A percentile compares a stretch with the other conserved stretches of the same genome.
phyloP scores from a whole-genome alignment of 53 echinoderm and acorn worm species.

The Holothuria scabra region DNA sequence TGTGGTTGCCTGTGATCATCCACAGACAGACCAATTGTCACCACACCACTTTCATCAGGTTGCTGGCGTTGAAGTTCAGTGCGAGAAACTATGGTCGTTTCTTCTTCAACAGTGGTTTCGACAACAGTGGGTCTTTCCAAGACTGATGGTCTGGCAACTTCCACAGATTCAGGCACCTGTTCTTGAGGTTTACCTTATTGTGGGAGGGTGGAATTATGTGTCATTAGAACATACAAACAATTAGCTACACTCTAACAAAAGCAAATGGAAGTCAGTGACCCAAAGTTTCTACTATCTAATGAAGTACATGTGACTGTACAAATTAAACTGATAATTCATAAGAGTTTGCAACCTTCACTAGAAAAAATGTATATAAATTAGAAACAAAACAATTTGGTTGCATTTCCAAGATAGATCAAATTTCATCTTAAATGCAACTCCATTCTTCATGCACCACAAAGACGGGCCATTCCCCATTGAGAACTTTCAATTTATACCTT shows the following conservation, averaged over 20 bases:
- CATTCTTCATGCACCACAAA: too few species aligned
- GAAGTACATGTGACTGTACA: too few species aligned
- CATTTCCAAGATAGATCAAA: too few species aligned
- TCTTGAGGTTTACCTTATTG: conserved; percentile 34
- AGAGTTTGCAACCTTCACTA: too few species aligned
- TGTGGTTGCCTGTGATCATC: conserved; percentile 71
- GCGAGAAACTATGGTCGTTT: conserved; percentile 48
- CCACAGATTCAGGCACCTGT: not conserved
- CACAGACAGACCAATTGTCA: conserved; percentile 68
- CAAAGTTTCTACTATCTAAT: too few species aligned
- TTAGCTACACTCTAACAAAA: not conserved
- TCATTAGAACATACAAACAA: not conserved
- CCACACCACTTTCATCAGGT: conserved; percentile 68
- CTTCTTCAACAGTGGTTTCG: conserved; percentile 39
- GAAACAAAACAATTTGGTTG: too few species aligned
- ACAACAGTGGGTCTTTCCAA: conserved; percentile 5
- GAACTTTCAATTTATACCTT: too few species aligned
- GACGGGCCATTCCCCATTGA: too few species aligned
- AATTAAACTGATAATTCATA: too few species aligned
- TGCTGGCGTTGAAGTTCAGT: conserved; percentile 22
- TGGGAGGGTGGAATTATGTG: not conserved
- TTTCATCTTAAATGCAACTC: too few species aligned
- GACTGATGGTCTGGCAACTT: conserved; percentile 7
- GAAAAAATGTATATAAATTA: too few species aligned
- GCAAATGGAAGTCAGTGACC: too few species aligned